Percentiles rank a stretch among this genome's conserved stretches.
Evolutionary conservation across 2,797 vertebrate genomes (phyloP).

Genomic region (Intellagama lesueurii): DNA sequence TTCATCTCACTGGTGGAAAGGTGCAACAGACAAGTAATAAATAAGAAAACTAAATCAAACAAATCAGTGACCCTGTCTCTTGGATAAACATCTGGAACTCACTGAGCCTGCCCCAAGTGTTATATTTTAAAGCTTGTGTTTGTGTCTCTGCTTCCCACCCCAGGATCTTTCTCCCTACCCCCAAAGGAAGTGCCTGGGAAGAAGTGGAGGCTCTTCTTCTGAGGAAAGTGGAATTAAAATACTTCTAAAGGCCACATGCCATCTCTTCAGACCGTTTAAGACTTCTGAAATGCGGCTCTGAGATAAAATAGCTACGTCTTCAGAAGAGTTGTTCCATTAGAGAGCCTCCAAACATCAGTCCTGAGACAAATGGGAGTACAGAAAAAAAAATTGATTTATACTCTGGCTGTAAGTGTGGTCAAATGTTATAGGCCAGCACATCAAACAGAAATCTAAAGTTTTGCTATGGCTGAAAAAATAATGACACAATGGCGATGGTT

Average conservation of each 20-base stretch:
- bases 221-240: slow-evolving; percentile 73
- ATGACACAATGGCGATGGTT: slow-evolving; percentile 56
- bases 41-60: too few species aligned
- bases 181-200: background rate
- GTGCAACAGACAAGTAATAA: too few species aligned
- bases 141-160: background rate
- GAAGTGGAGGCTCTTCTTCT: slow-evolving; percentile 66
- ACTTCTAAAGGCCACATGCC: slow-evolving; percentile 79
- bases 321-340: slow-evolving; percentile 78
- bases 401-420: slow-evolving; percentile 78
- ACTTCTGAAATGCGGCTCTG: slow-evolving; percentile 78
- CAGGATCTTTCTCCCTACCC: background rate
- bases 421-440: slow-evolving; percentile 77
- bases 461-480: slow-evolving; percentile 62
- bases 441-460: slow-evolving; percentile 68
- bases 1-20: too few species aligned
- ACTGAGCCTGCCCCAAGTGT: background rate
- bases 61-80: too few species aligned
- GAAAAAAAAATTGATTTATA: slow-evolving; percentile 80
- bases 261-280: slow-evolving; percentile 78
- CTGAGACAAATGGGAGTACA: slow-evolving; percentile 78
- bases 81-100: background rate
- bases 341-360: slow-evolving; percentile 76
- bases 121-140: background rate
- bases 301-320: slow-evolving; percentile 80